Base-by-base conservation (phyloP, 2,797 vertebrate genomes). In the Acanthis flammea region DNA sequence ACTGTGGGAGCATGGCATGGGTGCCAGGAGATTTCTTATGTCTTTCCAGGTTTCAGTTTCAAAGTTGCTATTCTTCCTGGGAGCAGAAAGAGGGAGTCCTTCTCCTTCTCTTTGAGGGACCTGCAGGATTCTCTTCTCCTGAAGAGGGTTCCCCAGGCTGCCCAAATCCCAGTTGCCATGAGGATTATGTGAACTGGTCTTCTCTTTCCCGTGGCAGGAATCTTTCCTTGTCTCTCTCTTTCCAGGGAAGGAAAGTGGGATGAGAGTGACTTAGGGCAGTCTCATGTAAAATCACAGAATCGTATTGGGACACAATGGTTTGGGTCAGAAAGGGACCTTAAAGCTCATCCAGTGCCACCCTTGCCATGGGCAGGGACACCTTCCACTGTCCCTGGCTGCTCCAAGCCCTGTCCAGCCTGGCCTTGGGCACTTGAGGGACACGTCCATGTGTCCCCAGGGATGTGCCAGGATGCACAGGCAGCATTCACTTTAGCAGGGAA, bases 81-180 rank as follows among this genome's bases (percentile, higher is more conserved):
- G 22, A 51, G 60, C 89, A 92, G 95, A 60, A 63, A 96, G 95
- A 72, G 95, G 95, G 95, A 96, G 95, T 61, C 89, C 89, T 96
- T 57, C 62, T 53, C 89, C 89, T 88, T 78, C 83, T 76, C 18
- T 82, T 22, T 3, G 67, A 72, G 55, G 37, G 23, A 25, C 1
- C 8, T n/a, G 22, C 67, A 78, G 66, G 30, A 50, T 80, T 9
- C 33, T 88, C 24, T 30, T 4, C 10, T 41, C 61, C 27, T 41
- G 31, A 24, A 60, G 21, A 51, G 19, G 12, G 1, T 25, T 93
- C 28, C 9, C 4, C 28, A 12, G 31, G 6, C 53, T 54, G 35
- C 55, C 53, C 66, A 71, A 58, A 67, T 42, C 44, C 31, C 27
- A 66, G 2, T 28, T 66, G 13, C n/a, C 25, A 28, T 28, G 33